These are phyloP conservation scores for Trissolcus basalis DNA, from an alignment of 1,140 invertebrate genomes.

Conservation along the genomic window DNA sequence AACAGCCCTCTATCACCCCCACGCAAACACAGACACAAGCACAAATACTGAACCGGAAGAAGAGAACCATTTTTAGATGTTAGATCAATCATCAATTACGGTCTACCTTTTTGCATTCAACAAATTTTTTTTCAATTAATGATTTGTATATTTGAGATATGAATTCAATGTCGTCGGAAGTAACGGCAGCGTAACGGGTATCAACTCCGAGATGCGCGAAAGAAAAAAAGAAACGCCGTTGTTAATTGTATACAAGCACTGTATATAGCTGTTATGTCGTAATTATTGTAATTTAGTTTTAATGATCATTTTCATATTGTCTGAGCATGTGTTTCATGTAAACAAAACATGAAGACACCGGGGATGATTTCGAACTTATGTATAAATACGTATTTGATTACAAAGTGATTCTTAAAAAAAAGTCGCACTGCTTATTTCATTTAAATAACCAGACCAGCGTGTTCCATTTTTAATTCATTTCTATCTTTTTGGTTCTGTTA, in stretches of 20 bases:
- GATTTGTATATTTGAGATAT: no score
- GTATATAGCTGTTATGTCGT: constrained; percentile 53
- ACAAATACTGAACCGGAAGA: constrained; percentile 76
- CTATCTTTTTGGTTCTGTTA: no score
- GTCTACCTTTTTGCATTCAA: neutral
- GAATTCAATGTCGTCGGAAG: neutral
- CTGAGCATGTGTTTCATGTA: constrained; percentile 13
- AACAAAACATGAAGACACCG: neutral
- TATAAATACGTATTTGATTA: constrained; percentile 53
- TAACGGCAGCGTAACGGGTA: no score
- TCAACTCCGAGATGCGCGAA: constrained; percentile 10
- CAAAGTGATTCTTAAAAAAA: constrained; percentile 28
- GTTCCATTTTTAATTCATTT: no score
- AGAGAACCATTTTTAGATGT: no score
- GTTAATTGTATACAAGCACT: constrained; percentile 34
- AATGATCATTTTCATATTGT: constrained; percentile 26
- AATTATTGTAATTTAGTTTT: constrained; percentile 42
- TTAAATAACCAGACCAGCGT: no score
- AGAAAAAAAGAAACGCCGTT: neutral
- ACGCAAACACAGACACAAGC: constrained; percentile 77
- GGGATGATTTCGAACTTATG: constrained; percentile 18
- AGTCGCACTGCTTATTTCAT: neutral
- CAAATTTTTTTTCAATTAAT: neutral
- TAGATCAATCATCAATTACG: neutral
- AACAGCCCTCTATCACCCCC: constrained; percentile 71